These are phyloP conservation scores for Hyles vespertilio DNA, from an alignment of 1,140 invertebrate species.

Conservation along the genomic window DNA sequence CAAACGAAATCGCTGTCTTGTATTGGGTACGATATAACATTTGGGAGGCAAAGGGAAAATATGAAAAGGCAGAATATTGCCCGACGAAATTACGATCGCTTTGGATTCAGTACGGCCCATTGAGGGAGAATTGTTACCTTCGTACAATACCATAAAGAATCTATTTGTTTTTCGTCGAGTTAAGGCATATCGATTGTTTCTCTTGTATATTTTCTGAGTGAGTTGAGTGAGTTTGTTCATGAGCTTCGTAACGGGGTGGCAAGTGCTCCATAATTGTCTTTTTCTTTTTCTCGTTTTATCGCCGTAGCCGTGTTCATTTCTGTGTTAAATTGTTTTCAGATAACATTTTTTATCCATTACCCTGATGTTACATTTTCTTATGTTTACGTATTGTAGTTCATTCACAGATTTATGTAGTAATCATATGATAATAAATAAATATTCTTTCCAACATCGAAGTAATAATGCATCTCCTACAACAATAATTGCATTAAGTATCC, in stretches of 20 bases:
- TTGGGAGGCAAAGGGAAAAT: conserved; percentile 67
- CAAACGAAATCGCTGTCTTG: conserved; percentile 62
- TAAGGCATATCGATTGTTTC: conserved; percentile 43
- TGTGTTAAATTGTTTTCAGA: too few relatives aligned
- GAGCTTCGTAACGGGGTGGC: background rate
- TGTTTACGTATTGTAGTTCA: too few relatives aligned
- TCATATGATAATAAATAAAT: too few relatives aligned
- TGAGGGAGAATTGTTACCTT: conserved; percentile 71
- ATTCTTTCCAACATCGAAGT: too few relatives aligned
- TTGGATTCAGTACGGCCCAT: conserved; percentile 69
- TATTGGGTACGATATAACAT: conserved; percentile 58
- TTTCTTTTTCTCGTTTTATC: too few relatives aligned
- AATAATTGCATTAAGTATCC: conserved; percentile 5
- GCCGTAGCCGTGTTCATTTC: too few relatives aligned
- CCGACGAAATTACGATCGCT: conserved; percentile 72
- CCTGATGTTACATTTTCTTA: too few relatives aligned
- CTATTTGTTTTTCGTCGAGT: conserved; percentile 58
- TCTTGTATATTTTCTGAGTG: conserved; percentile 22
- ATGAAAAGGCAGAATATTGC: conserved; percentile 71
- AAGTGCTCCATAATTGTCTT: background rate
- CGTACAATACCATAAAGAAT: conserved; percentile 64
- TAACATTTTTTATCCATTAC: too few relatives aligned
- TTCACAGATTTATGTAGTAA: too few relatives aligned
- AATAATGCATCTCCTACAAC: background rate
- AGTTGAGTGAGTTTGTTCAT: conserved; percentile 7